A percentile compares a stretch with the other conserved stretches of the same genome.
Evolutionary conservation across 2,113 vertebrate species (phyloP).

Genomic region (Psammodynastes pulverulentus): DNA sequence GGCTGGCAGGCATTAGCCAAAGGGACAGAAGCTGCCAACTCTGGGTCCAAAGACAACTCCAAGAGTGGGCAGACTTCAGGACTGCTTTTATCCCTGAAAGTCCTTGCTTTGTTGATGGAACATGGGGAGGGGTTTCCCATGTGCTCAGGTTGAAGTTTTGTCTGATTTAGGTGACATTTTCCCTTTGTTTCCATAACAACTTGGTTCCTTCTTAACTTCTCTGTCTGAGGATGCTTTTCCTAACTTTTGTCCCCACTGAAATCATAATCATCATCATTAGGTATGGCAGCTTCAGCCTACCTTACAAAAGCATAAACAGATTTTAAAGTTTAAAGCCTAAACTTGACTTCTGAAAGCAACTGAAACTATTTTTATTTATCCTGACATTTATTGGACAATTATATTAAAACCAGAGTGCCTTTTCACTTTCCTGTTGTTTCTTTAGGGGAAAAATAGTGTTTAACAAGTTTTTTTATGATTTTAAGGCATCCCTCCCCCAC

Average conservation of each 20-base stretch:
- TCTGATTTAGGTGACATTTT: background rate
- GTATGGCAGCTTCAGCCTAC: background rate
- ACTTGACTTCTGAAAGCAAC: background rate
- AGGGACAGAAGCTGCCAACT: background rate
- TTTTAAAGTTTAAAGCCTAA: background rate
- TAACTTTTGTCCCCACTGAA: background rate
- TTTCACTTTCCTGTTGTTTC: background rate
- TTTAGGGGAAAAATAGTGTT: background rate
- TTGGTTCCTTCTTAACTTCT: background rate
- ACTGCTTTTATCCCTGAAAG: background rate
- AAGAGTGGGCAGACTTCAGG: background rate
- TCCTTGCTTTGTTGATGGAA: background rate
- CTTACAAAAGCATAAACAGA: background rate
- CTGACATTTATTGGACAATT: background rate
- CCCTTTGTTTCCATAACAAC: background rate
- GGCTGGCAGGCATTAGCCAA: background rate
- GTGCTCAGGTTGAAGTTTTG: background rate
- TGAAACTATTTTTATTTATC: background rate
- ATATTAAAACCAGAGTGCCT: background rate
- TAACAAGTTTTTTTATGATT: background rate
- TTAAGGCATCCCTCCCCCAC: background rate
- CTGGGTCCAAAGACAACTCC: background rate
- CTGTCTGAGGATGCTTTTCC: background rate
- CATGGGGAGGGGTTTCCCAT: background rate
- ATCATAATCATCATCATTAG: background rate